Evolutionary conservation across 2,797 vertebrate species (phyloP).

Genomic region (Delichon dasypus): DNA sequence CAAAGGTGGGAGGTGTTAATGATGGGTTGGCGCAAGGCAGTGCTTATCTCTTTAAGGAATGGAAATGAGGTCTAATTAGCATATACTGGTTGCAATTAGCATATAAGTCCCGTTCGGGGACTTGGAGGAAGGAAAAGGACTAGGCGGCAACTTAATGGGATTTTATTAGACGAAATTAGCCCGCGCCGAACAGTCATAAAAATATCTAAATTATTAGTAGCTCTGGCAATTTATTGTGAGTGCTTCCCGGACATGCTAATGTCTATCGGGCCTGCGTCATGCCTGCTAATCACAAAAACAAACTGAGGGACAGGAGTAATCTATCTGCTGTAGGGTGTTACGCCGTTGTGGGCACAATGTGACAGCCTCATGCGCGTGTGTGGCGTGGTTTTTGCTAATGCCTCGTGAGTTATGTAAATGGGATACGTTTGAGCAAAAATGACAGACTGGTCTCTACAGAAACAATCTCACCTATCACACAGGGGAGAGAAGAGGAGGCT

Average conservation of each 20-base stretch:
- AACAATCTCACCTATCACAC: not conserved
- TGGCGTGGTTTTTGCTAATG: not conserved
- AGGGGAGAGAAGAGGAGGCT: not conserved
- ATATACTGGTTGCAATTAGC: conserved; percentile 80
- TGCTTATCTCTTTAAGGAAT: conserved; percentile 80
- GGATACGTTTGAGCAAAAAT: not conserved
- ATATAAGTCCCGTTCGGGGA: conserved; percentile 80
- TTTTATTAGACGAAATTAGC: conserved; percentile 81
- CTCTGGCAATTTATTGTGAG: conserved; percentile 75
- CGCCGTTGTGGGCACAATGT: not conserved
- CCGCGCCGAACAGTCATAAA: conserved; percentile 78
- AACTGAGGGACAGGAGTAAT: conserved; percentile 32
- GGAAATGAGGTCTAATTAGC: conserved; percentile 79
- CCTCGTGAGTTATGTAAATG: conserved; percentile 38
- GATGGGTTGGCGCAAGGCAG: conserved; percentile 61
- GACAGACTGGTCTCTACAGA: conserved; percentile 16
- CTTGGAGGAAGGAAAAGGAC: conserved; percentile 74
- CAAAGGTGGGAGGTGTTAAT: conserved; percentile 55
- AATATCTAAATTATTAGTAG: conserved; percentile 81
- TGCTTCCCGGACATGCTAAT: conserved; percentile 71
- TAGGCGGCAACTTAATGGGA: conserved; percentile 77
- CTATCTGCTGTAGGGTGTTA: not conserved
- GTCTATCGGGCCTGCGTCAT: conserved; percentile 52
- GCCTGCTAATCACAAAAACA: conserved; percentile 55
- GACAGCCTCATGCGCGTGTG: not conserved